A percentile compares a stretch with the other conserved stretches of the same genome.
These are phyloP conservation scores for Anoplophora glabripennis DNA, from an alignment of 1,140 invertebrate species.

Conservation along the genomic window DNA sequence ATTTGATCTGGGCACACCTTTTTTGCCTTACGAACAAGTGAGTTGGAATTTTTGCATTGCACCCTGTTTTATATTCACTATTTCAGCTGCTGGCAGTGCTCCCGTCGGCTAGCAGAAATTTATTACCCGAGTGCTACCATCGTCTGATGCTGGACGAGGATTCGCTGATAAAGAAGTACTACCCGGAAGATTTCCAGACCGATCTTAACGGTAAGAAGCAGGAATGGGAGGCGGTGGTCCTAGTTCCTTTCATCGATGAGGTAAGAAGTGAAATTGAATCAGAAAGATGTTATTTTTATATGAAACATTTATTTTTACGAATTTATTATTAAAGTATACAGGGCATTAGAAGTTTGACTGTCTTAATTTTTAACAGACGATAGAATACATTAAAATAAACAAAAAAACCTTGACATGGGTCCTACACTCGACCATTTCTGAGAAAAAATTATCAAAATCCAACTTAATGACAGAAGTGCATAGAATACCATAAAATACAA, in stretches of 20 bases:
- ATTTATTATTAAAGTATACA: no score
- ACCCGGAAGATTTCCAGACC: conserved; percentile 85
- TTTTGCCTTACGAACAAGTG: conserved; percentile 90
- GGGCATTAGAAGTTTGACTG: no score
- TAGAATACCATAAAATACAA: no score
- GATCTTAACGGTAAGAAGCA: conserved; percentile 92
- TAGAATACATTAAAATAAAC: no score
- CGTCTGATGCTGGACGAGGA: conserved; percentile 75
- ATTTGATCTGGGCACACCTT: conserved; percentile 84
- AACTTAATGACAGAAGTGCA: no score
- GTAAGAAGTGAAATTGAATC: no score
- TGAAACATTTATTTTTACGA: no score
- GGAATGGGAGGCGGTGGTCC: conserved; percentile 96
- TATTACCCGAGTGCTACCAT: conserved; percentile 81
- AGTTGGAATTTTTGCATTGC: conserved; percentile 4
- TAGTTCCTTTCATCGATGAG: conserved; percentile 97
- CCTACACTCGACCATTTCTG: no score
- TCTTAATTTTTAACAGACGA: no score
- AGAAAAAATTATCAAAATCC: no score
- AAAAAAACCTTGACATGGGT: no score
- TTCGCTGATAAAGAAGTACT: conserved; percentile 87
- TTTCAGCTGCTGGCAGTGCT: conserved; percentile 80
- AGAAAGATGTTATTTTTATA: no score
- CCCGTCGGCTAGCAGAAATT: conserved; percentile 76
- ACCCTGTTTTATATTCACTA: conserved; percentile 7